Base-by-base conservation (phyloP, 2,797 vertebrate species). In the Hoplostethus atlanticus region DNA sequence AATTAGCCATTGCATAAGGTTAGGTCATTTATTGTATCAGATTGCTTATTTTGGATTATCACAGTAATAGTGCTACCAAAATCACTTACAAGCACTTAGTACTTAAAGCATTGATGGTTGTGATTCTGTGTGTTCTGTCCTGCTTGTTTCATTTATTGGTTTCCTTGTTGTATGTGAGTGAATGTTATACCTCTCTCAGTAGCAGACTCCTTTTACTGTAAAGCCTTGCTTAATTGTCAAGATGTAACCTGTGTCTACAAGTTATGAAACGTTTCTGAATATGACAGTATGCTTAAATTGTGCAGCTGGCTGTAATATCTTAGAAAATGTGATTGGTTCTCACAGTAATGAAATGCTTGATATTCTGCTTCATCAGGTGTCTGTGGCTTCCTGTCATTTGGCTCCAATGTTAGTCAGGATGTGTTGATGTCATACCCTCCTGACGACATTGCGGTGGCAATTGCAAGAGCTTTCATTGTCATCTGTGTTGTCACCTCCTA, bases 381-480 rank as follows among this genome's bases (percentile, higher is more conserved):
- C 59, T 99, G 97, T 6, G 98, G 98, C 62, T 99, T 96, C 93
- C 91, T 99, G 89, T 96, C 97, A 0, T 99, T 99, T 9, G 98
- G 98, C 44, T 94, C 96, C 0, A 81, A 50, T 0, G 98, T 99
- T 80, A 96, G 95, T 53, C 98, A 97, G 63, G 98, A 99, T 0
- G 95, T 99, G 57, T 87, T 99, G 83, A 95, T 99, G 91, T 99
- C 98, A 38, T 99, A 99, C 71, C 98, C 98, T 0, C 95, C 97
- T 0, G 76, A 96, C 0, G 98, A 99, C 59, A 77, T 99, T 13
- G 94, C 97, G 0, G 96, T 99, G 58, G 97, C 98, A 5, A 93
- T 99, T 0, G 98, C 98, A 1, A 95, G 98, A 55, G 96, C 96
- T 64, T 99, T 98, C 88, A 98, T 99, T 80, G 95, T 98, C 73